Evolutionary conservation across 2,888 invertebrate genomes (phyloP).

Genomic region (Autographa gamma): DNA sequence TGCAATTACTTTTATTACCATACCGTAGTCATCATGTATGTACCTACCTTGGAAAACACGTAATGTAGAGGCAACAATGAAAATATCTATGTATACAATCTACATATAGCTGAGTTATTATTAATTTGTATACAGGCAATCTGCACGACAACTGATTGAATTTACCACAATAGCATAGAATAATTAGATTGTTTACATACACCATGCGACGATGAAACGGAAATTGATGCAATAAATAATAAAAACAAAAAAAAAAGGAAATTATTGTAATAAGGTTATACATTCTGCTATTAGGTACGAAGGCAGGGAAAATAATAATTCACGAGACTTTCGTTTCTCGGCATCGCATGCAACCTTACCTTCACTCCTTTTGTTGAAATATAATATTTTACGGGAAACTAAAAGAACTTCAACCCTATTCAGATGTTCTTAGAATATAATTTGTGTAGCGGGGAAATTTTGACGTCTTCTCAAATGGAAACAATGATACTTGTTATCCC

Average conservation of each 20-base stretch:
- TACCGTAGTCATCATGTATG: slow-evolving; percentile 30
- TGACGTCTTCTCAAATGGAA: slow-evolving; percentile 11
- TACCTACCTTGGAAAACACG: slow-evolving; percentile 36
- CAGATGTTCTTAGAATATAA: slow-evolving; percentile 32
- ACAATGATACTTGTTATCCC: slow-evolving; percentile 3
- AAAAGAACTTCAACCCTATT: slow-evolving; percentile 32
- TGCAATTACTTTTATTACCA: slow-evolving; percentile 41
- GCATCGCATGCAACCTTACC: slow-evolving; percentile 40
- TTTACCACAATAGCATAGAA: slow-evolving; percentile 5
- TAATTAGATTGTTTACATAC: not conserved
- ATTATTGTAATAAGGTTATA: slow-evolving; percentile 34
- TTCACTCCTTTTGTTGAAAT: slow-evolving; percentile 40
- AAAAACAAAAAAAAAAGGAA: slow-evolving; percentile 43
- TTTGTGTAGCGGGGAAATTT: slow-evolving; percentile 17
- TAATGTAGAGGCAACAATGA: slow-evolving; percentile 29
- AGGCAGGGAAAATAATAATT: slow-evolving; percentile 45
- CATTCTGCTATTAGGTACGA: slow-evolving; percentile 33
- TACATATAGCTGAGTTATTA: not conserved
- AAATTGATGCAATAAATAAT: slow-evolving; percentile 14
- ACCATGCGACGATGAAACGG: not conserved
- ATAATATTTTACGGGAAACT: slow-evolving; percentile 35
- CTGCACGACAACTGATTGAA: slow-evolving; percentile 18
- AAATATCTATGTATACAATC: not conserved
- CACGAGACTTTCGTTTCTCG: slow-evolving; percentile 40
- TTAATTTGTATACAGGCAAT: slow-evolving; percentile 9